Conservation (phyloP, 2,113 vertebrate species). For the Actinemys pallida region DNA sequence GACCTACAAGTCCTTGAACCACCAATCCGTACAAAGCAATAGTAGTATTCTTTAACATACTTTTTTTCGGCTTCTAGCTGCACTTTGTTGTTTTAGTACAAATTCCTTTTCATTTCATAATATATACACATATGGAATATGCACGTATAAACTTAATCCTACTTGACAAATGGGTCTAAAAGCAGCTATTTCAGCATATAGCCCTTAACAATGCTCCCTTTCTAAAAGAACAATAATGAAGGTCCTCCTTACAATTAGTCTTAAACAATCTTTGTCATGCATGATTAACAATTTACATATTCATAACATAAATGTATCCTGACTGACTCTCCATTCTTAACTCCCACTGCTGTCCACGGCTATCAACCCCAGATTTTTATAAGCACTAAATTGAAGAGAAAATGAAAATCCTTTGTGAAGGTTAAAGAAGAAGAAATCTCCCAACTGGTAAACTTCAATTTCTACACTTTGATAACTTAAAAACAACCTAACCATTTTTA, state of each 20-base stretch:
- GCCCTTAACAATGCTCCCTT: background rate
- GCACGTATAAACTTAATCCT: background rate
- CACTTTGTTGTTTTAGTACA: background rate
- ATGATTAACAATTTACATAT: background rate
- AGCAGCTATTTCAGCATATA: background rate
- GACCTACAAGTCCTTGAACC: background rate
- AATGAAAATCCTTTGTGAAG: background rate
- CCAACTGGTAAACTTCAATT: background rate
- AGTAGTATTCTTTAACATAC: background rate
- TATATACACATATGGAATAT: background rate
- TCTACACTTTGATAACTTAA: background rate
- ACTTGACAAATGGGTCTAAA: background rate
- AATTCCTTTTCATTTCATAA: background rate
- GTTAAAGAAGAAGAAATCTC: background rate
- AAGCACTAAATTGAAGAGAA: background rate
- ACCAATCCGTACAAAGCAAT: background rate
- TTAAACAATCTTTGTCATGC: background rate
- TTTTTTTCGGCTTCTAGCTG: background rate
- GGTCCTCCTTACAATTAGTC: background rate
- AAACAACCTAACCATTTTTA: background rate
- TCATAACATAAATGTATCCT: background rate
- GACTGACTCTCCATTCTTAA: background rate
- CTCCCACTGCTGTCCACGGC: background rate
- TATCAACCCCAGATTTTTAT: background rate
- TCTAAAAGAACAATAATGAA: background rate